Percentiles rank a stretch among this genome's conserved stretches.
phyloP scores from a whole-genome alignment of 2,113 vertebrate genomes.

The Xenus cinereus region DNA sequence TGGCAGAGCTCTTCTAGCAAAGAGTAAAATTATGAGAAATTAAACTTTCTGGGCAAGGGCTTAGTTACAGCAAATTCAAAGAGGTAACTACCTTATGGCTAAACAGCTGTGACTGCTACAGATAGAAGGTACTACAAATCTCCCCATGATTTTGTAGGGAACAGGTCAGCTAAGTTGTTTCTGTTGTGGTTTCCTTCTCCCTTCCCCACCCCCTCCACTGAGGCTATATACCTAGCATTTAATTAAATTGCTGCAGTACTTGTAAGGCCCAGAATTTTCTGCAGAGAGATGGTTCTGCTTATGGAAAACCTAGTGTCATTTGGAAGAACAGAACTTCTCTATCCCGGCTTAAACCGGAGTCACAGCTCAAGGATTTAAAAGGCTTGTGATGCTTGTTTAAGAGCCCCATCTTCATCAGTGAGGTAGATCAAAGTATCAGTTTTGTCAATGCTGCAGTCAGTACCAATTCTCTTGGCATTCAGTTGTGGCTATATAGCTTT shows the following conservation, averaged over 20 bases:
- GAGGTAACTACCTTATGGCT: not conserved
- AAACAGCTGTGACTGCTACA: not conserved
- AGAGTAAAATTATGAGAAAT: not conserved
- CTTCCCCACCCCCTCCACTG: rapidly evolving
- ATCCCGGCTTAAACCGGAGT: not conserved
- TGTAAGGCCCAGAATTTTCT: not conserved
- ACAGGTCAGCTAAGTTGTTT: not conserved
- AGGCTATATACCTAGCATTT: not conserved
- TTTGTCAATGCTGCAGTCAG: not conserved
- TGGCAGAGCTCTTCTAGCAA: not conserved
- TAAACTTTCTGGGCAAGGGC: not conserved
- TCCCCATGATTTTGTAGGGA: not conserved
- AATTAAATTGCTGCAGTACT: not conserved
- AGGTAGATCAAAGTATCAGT: not conserved
- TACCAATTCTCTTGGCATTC: not conserved
- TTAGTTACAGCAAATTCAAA: not conserved
- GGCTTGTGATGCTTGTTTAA: not conserved
- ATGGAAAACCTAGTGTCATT: not conserved
- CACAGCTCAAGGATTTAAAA: not conserved
- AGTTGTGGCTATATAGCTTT: not conserved
- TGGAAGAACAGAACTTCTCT: not conserved
- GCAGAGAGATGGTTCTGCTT: not conserved
- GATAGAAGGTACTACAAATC: not conserved
- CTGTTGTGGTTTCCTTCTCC: not conserved
- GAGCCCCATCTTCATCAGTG: not conserved